Base-by-base conservation (phyloP, 2,888 invertebrate species). In the Eremobia ochroleuca region DNA sequence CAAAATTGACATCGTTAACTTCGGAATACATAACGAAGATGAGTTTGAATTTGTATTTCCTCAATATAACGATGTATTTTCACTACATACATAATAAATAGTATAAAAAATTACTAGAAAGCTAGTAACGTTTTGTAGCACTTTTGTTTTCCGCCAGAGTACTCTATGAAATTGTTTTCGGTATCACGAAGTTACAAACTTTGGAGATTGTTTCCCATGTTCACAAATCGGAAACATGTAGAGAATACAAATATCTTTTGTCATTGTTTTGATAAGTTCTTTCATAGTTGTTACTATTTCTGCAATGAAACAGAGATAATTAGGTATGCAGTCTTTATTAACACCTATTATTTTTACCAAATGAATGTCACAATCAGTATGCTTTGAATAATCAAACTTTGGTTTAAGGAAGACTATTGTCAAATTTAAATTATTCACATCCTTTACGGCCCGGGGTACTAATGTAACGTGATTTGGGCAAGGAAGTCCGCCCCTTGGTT, bases 151-250 rank as follows among this genome's bases (percentile, higher is more conserved):
- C 74, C 72, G 43, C 64, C 18, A 58, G 70, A 76, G 81, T 77
- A 76, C 76, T 85, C 70, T 73, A 73, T 71, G 77, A 79, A 81
- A 85, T 87, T 87, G 85, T 77, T 85, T 82, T 81, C 59, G 18
- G 40, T 79, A 85, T 77, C 74, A 77, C 68, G 15, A 85, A 77
- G 70, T 77, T 84, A 52, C 49, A 21, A 87, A 85, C 75, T 87
- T 85, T 40, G 15, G n/a, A 70, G 69, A 76, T 80, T 77, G 77
- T 80, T 85, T 77, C 4, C 55, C 58, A 78, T 64, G 69, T 74
- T 67, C 74, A 75, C 72, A 84, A 84, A 87, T 79, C 59, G 46
- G 65, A 49, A 49, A 59, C 72, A 70, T 34, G 65, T 59, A 49
- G 40, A 21, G 61, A 70, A 83, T 83, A 83, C 46, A 83, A 72